Conservation (phyloP, 2,113 vertebrate species). For the Labrus mixtus region DNA sequence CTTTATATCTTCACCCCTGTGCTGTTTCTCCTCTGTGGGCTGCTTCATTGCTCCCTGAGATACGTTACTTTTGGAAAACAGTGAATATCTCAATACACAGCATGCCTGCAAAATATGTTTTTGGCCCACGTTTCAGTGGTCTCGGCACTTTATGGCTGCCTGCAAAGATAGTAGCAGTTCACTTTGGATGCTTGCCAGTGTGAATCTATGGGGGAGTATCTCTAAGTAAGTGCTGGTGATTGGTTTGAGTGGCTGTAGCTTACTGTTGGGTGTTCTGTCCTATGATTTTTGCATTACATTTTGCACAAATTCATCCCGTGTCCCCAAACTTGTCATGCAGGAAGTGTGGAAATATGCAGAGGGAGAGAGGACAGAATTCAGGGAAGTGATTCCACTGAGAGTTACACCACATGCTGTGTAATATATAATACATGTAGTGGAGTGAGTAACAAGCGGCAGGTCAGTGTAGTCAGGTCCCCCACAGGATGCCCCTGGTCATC, state of each 20-base stretch:
- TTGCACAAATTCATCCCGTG: conserved; percentile 39
- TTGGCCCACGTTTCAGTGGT: conserved; percentile 76
- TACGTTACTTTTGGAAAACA: conserved; percentile 79
- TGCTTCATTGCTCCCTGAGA: conserved; percentile 73
- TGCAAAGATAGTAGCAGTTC: conserved; percentile 73
- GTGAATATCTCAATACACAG: conserved; percentile 80
- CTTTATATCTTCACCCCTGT: conserved; percentile 70
- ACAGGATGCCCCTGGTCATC: conserved; percentile 64
- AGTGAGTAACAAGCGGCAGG: conserved; percentile 71
- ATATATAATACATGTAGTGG: conserved; percentile 76
- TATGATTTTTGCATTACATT: conserved; percentile 68
- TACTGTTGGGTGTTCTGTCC: conserved; percentile 45
- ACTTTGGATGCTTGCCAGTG: conserved; percentile 74
- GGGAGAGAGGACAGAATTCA: conserved; percentile 44
- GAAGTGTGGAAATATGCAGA: conserved; percentile 39
- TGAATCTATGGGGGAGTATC: conserved; percentile 71
- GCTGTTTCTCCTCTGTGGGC: conserved; percentile 63
- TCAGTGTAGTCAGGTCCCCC: conserved; percentile 60
- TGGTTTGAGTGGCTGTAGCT: conserved; percentile 74
- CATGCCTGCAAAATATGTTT: conserved; percentile 68
- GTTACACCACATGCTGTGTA: conserved; percentile 63
- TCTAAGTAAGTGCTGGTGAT: conserved; percentile 66
- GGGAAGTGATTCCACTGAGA: conserved; percentile 66
- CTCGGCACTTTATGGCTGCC: conserved; percentile 71
- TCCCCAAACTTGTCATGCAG: conserved; percentile 57